phyloP scores from a whole-genome alignment of 1,140 invertebrate genomes.

The Ptiloglossa arizonensis region DNA sequence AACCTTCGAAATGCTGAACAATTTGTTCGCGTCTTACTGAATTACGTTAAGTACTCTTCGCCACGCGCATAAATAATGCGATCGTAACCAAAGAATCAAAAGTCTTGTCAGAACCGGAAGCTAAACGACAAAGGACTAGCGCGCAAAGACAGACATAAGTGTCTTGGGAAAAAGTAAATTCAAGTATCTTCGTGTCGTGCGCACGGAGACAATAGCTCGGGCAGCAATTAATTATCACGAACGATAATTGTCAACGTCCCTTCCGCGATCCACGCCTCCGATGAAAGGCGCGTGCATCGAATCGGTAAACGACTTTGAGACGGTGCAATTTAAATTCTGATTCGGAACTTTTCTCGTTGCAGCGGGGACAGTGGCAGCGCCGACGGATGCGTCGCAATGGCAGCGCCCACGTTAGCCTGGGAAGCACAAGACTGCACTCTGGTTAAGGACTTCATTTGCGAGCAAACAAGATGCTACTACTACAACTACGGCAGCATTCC shows the following conservation, averaged over 20 bases:
- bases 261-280: conserved; percentile 15
- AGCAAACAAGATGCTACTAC: conserved; percentile 94
- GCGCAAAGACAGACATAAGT: background rate
- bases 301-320: conserved; percentile 25
- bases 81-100: background rate
- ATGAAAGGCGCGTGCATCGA: conserved; percentile 47
- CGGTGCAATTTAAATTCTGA: conserved; percentile 53
- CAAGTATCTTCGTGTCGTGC: background rate
- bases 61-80: background rate
- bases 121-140: background rate
- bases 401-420: conserved; percentile 89
- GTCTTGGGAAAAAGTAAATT: too few species aligned
- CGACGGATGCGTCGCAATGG: conserved; percentile 89
- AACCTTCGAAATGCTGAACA: too few species aligned
- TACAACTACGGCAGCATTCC: conserved; percentile 95
- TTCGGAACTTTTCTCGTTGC: conserved; percentile 55
- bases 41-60: too few species aligned
- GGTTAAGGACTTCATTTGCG: conserved; percentile 93
- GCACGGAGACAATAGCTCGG: conserved; percentile 6
- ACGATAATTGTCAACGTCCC: conserved; percentile 39
- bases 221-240: conserved; percentile 22
- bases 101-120: background rate
- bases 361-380: conserved; percentile 85
- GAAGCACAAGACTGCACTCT: conserved; percentile 90
- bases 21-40: too few species aligned